Evolutionary conservation across 2,797 vertebrate genomes (phyloP).

Genomic region (Malurus leucopterus): DNA sequence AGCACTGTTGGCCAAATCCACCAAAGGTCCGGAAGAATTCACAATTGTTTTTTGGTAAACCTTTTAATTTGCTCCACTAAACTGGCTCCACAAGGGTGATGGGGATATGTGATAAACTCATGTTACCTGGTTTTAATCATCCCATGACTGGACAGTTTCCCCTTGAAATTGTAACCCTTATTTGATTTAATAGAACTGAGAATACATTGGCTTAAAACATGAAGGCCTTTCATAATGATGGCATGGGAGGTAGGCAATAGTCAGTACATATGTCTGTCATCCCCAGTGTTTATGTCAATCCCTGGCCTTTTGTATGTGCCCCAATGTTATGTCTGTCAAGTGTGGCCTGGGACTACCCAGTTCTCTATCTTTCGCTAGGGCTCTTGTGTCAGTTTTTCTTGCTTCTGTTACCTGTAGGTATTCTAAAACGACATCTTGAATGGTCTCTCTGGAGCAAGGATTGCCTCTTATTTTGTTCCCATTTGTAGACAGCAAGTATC

Average conservation of each 20-base stretch:
- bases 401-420: background rate
- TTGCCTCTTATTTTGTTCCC: background rate
- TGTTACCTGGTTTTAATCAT: background rate
- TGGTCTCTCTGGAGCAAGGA: background rate
- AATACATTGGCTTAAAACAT: background rate
- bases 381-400: background rate
- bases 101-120: background rate
- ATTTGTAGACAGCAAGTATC: background rate
- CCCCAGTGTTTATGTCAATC: background rate
- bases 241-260: fast-evolving
- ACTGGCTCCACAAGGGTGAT: background rate
- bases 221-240: background rate
- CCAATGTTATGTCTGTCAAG: background rate
- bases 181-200: background rate
- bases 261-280: background rate
- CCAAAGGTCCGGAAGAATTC: background rate
- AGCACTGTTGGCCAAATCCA: background rate
- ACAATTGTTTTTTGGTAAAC: background rate
- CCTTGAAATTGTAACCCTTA: background rate
- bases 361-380: background rate
- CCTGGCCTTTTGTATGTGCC: background rate
- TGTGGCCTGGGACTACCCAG: background rate
- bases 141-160: background rate
- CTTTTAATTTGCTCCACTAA: background rate
- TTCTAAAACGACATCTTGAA: background rate